Evolutionary conservation across 2,797 vertebrate genomes (phyloP), one percentile per base, ranked within the genome.

Genomic region (Bucorvus abyssinicus): DNA sequence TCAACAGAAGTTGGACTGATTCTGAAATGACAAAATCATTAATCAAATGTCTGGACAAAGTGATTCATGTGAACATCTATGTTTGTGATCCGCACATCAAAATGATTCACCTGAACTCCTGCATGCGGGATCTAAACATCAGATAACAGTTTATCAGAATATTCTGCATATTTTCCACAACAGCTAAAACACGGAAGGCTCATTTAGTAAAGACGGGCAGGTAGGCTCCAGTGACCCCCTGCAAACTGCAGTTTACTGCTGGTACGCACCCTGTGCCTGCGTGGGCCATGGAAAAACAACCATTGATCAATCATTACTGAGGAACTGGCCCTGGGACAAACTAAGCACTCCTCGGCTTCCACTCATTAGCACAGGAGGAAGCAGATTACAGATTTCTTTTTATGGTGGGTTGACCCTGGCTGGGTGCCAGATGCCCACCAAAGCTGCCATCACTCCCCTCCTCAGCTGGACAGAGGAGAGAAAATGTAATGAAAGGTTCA

Each of bases 281-380:
- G 79, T 73, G 71, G 76, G 81, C 94, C 75, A 44, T 15, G 53
- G 34, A 84, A 85, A 82, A 93, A 81, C 93, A 89, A 59, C 80
- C 59, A 76, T 85, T 89, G 86, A 92, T 34, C 89, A 92, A 95
- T 85, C 82, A 89, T 90, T 95, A 91, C 60, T 40, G 75, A 94
- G 94, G n/a, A 53, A 87, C 94, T 85, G 89, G 89, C 82, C 81
- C 76, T 12, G 14, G 75, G 93, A 95, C 82, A 91, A 80, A 84
- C 86, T 93, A 89, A 91, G 90, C 95, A 94, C 84, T 73, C 42
- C 76, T 69, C 64, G 55, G 78, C 70, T 90, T 94, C 79, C 91
- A 93, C 74, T 74, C 60, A 44, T 91, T 42, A 88, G 81, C 75
- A 59, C 63, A 92, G 88, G 63, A 96, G 89, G 95, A 95, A 95